phyloP scores from a whole-genome alignment of 2,888 invertebrate genomes.

The Drosophila austrosaltans region DNA sequence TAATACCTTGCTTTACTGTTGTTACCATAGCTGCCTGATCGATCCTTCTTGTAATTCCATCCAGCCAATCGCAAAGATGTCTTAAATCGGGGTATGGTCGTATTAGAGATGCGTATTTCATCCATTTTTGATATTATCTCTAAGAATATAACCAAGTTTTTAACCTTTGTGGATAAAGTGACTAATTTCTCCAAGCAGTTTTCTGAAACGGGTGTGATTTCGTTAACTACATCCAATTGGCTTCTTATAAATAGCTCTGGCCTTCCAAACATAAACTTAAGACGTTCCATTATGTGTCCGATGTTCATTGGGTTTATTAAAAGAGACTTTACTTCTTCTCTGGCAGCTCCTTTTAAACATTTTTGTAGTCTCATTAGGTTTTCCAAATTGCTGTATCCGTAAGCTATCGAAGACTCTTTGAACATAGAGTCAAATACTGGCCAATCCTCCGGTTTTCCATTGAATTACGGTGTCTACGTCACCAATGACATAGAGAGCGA shows the following conservation, averaged over 20 bases:
- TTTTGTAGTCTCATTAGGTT: not conserved
- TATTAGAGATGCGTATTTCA: no score
- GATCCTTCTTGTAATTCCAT: not conserved
- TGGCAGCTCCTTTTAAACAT: not conserved
- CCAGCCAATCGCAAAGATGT: not conserved
- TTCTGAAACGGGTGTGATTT: conserved; percentile 9
- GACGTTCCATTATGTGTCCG: not conserved
- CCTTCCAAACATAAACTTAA: conserved; percentile 2
- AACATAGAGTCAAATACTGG: no score
- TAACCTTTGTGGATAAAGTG: not conserved
- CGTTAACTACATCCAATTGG: not conserved
- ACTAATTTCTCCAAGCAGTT: conserved; percentile 9
- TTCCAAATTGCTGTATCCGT: no score
- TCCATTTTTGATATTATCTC: no score
- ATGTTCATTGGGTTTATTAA: conserved; percentile 3
- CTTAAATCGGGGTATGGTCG: no score
- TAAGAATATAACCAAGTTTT: not conserved
- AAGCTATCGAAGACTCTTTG: no score
- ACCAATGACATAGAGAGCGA: no score
- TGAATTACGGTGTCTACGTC: no score
- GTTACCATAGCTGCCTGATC: no score
- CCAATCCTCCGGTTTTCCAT: no score
- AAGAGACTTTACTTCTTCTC: conserved; percentile 1
- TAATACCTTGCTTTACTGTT: not conserved
- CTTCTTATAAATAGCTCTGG: conserved; percentile 13